A percentile compares a stretch with the other conserved stretches of the same genome.
Evolutionary conservation across 2,888 invertebrate genomes (phyloP).

Genomic region (Crocallis elinguaria): DNA sequence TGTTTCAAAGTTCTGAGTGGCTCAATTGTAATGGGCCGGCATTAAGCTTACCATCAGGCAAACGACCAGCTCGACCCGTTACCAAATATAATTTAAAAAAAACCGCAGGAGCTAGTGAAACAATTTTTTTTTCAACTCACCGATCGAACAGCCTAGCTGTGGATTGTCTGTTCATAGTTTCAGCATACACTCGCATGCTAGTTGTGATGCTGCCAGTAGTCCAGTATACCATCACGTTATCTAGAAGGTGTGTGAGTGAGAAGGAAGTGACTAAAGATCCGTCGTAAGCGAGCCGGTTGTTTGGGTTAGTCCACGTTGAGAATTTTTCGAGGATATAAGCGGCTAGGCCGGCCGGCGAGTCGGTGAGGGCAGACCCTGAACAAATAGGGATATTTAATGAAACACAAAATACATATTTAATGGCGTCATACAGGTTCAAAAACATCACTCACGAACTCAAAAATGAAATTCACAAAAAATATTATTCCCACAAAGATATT

Average conservation of each 20-base stretch:
- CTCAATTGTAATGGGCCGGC: too few relatives aligned
- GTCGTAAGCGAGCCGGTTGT: slow-evolving; percentile 79
- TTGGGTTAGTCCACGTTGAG: slow-evolving; percentile 87
- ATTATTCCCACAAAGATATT: too few relatives aligned
- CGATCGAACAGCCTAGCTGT: slow-evolving; percentile 50
- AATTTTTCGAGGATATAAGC: slow-evolving; percentile 97
- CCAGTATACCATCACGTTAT: slow-evolving; percentile 86
- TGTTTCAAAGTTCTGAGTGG: too few relatives aligned
- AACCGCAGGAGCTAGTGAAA: too few relatives aligned
- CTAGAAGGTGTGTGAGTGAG: slow-evolving; percentile 71
- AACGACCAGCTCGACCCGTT: too few relatives aligned
- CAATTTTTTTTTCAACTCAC: slow-evolving; percentile 57
- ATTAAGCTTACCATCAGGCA: too few relatives aligned
- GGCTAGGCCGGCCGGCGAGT: slow-evolving; percentile 94
- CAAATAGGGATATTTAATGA: too few relatives aligned
- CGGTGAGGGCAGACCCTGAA: slow-evolving; percentile 88
- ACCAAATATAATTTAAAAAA: too few relatives aligned
- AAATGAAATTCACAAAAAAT: too few relatives aligned
- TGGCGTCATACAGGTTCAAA: too few relatives aligned
- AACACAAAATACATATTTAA: too few relatives aligned
- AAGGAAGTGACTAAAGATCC: slow-evolving; percentile 86
- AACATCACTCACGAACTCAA: too few relatives aligned
- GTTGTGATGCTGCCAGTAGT: slow-evolving; percentile 74
- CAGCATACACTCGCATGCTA: slow-evolving; percentile 85
- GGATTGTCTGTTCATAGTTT: slow-evolving; percentile 68